These are phyloP conservation scores for Colius striatus DNA, from an alignment of 2,113 vertebrate species.

Conservation along the genomic window DNA sequence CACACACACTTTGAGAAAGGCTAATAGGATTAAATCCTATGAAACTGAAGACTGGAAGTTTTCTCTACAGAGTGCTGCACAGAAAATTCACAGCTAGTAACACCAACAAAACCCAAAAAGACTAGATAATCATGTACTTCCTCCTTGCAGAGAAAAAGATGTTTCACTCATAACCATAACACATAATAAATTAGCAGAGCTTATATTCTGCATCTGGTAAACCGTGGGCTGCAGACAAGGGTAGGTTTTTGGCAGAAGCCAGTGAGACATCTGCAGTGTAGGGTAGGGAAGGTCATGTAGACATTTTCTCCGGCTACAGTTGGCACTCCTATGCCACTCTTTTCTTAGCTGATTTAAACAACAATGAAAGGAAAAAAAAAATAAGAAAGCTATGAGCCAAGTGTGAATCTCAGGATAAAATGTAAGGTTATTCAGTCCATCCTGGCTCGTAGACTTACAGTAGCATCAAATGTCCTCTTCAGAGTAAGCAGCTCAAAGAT, in stretches of 20 bases:
- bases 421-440: neutral
- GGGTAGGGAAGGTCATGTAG: neutral
- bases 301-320: neutral
- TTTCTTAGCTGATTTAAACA: neutral
- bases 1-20: neutral
- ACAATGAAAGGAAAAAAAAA: neutral
- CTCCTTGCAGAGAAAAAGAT: neutral
- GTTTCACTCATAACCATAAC: neutral
- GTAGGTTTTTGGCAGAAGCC: neutral
- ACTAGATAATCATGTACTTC: neutral
- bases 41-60: neutral
- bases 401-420: neutral
- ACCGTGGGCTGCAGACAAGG: neutral
- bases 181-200: neutral
- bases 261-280: neutral
- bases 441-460: conserved; percentile 78
- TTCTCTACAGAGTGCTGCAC: neutral
- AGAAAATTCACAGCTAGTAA: neutral
- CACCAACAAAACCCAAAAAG: neutral
- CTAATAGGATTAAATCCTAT: neutral
- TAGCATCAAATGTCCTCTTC: conserved; percentile 97
- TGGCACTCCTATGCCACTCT: neutral
- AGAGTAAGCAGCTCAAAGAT: conserved; percentile 93
- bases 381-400: conserved; percentile 11
- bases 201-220: neutral